phyloP scores from a whole-genome alignment of 2,888 invertebrate genomes.

The Parochlus steinenii region DNA sequence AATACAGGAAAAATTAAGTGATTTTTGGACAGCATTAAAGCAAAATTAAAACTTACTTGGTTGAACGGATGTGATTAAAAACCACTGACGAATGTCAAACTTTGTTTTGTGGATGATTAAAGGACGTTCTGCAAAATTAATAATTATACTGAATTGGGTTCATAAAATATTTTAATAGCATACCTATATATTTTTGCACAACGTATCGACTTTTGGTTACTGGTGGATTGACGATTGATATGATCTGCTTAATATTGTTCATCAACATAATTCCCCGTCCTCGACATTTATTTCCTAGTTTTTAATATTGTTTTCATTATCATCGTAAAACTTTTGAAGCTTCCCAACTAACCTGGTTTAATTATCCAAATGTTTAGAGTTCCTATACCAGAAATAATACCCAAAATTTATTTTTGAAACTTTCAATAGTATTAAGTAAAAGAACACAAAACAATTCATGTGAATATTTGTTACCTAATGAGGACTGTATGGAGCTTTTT shows the following conservation, averaged over 20 bases:
- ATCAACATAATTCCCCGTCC: constrained; percentile 79
- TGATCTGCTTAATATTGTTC: constrained; percentile 71
- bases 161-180: constrained; percentile 12
- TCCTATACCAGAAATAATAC: too few species aligned
- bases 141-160: background rate
- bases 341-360: too few species aligned
- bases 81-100: constrained; percentile 94
- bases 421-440: too few species aligned
- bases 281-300: constrained; percentile 84
- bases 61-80: constrained; percentile 77
- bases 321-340: too few species aligned
- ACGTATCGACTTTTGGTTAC: constrained; percentile 65
- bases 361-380: constrained; percentile 79
- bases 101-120: constrained; percentile 78
- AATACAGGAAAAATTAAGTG: too few species aligned
- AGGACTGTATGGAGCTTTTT: too few species aligned
- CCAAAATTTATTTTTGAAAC: too few species aligned
- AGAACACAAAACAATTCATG: too few species aligned
- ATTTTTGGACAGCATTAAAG: too few species aligned
- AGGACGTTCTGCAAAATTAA: constrained; percentile 54
- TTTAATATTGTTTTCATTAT: too few species aligned
- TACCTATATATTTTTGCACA: constrained; percentile 91
- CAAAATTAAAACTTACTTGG: too few species aligned
- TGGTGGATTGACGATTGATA: constrained; percentile 52
- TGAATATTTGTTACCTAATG: too few species aligned